These are phyloP conservation scores for Hemibagrus wyckioides DNA, from an alignment of 2,113 vertebrate species.

Conservation along the genomic window DNA sequence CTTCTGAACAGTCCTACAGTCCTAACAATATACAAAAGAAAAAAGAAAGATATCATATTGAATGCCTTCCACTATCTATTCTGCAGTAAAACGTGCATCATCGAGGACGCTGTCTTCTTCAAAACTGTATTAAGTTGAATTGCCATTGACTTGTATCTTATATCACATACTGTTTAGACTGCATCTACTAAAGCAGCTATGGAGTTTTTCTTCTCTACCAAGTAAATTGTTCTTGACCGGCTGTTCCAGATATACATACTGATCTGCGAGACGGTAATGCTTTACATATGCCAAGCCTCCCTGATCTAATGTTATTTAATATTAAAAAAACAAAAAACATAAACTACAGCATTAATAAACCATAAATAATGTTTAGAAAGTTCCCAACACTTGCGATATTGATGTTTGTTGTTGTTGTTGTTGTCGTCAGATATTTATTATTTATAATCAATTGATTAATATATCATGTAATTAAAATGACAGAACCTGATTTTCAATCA, in stretches of 20 bases:
- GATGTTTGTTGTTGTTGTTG: background rate
- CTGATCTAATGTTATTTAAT: background rate
- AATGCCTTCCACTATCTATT: background rate
- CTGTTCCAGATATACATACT: background rate
- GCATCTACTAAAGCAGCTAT: background rate
- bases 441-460: background rate
- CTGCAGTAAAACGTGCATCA: background rate
- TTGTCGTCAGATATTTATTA: slow-evolving; percentile 9
- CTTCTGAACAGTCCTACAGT: background rate
- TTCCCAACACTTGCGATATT: background rate
- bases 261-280: background rate
- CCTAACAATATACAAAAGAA: background rate
- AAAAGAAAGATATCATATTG: background rate
- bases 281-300: background rate
- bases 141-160: background rate
- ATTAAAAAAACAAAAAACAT: background rate
- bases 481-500: background rate
- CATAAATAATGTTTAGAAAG: background rate
- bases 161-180: background rate
- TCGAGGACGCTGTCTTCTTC: background rate
- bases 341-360: background rate
- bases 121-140: background rate
- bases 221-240: slow-evolving; percentile 7
- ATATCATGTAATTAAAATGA: background rate
- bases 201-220: too few species aligned